These are phyloP conservation scores for Diadegma fenestrale DNA, from an alignment of 2,888 invertebrate genomes.

Conservation along the genomic window DNA sequence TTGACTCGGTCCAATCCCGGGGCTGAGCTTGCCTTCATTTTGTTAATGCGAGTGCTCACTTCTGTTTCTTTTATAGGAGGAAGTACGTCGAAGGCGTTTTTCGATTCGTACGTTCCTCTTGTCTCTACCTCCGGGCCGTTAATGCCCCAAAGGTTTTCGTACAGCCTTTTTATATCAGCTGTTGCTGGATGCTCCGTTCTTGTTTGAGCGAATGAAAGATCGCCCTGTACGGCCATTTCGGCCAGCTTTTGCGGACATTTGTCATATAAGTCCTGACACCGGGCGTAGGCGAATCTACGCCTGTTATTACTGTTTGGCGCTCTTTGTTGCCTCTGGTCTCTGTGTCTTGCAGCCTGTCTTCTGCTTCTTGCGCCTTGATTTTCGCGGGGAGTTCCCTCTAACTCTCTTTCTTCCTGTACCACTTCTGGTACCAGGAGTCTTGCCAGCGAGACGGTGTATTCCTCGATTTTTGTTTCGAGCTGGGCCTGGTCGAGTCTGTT, in stretches of 20 bases:
- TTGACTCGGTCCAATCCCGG: no score
- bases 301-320: no score
- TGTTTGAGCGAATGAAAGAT: not conserved
- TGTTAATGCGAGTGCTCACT: no score
- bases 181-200: not conserved
- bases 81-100: no score
- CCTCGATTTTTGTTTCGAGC: no score
- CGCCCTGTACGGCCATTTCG: not conserved
- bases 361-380: not conserved
- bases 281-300: not conserved
- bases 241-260: not conserved
- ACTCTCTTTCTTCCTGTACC: not conserved
- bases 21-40: no score
- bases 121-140: not conserved
- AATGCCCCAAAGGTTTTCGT: not conserved
- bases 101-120: no score
- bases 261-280: not conserved
- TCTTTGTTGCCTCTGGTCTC: not conserved
- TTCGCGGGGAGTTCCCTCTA: not conserved
- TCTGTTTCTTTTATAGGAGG: no score
- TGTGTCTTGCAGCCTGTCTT: not conserved
- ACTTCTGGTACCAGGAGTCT: not conserved
- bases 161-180: not conserved
- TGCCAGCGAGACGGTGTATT: not conserved
- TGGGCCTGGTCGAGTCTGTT: no score